Percentiles rank a stretch among this genome's conserved stretches.
These are phyloP conservation scores for Lissocephala sabroskyi DNA, from an alignment of 2,888 invertebrate species.

Conservation along the genomic window DNA sequence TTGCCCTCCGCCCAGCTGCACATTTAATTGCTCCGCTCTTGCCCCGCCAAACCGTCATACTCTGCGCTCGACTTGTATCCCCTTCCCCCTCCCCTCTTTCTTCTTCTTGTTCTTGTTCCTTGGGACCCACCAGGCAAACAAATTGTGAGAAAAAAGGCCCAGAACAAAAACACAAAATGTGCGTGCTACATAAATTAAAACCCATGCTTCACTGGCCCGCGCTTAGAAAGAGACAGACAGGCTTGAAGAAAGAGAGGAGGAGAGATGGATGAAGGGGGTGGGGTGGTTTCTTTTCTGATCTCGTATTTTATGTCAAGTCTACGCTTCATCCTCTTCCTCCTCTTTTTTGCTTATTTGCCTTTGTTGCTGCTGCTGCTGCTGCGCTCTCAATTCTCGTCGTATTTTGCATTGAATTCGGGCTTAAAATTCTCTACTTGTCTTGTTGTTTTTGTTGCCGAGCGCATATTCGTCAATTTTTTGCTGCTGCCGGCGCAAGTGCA, in stretches of 20 bases:
- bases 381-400: constrained; percentile 7
- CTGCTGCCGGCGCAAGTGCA: constrained; percentile 33
- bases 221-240: constrained; percentile 9
- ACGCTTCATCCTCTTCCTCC: constrained; percentile 10
- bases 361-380: constrained; percentile 9
- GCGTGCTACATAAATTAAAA: constrained; percentile 63
- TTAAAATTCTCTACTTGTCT: constrained; percentile 50
- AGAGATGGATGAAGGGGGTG: background rate
- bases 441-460: constrained; percentile 18
- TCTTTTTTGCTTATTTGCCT: background rate
- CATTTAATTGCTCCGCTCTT: constrained; percentile 46
- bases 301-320: constrained; percentile 61
- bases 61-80: too few relatives aligned
- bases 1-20: constrained; percentile 34
- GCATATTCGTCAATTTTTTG: constrained; percentile 52
- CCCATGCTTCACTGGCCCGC: constrained; percentile 55
- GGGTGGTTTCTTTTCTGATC: constrained; percentile 20
- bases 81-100: too few relatives aligned
- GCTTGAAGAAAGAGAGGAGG: constrained; percentile 5
- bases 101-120: too few relatives aligned
- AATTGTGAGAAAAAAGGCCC: constrained; percentile 52
- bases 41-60: too few relatives aligned
- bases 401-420: constrained; percentile 64
- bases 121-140: constrained; percentile 34
- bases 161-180: constrained; percentile 52